phyloP scores from a whole-genome alignment of 2,113 vertebrate genomes.

The Choloepus hoffmanni region DNA sequence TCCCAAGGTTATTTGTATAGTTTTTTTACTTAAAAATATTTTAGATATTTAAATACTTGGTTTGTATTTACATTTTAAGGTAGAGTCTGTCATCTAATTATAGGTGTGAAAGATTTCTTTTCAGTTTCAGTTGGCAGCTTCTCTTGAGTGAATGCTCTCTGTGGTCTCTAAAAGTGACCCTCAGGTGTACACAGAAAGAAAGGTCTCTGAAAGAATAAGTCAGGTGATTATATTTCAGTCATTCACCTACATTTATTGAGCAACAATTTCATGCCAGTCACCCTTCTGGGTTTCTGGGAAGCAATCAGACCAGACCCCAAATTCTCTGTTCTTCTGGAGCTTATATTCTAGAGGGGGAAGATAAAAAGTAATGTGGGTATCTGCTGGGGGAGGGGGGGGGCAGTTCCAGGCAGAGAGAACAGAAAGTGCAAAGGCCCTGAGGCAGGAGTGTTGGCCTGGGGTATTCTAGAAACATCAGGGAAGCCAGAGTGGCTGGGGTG shows the following conservation, averaged over 20 bases:
- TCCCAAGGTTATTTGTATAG: not conserved
- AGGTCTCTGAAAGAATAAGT: not conserved
- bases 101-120: not conserved
- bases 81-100: not conserved
- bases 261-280: not conserved
- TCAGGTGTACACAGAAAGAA: not conserved
- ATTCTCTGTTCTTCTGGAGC: not conserved
- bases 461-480: not conserved
- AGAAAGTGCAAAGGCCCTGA: not conserved
- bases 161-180: not conserved
- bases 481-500: not conserved
- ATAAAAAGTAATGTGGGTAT: not conserved
- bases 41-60: constrained; percentile 46
- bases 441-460: not conserved
- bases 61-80: constrained; percentile 23
- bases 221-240: not conserved
- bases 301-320: not conserved
- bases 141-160: not conserved
- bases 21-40: constrained; percentile 41
- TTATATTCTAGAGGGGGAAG: not conserved
- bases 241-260: not conserved
- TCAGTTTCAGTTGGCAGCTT: not conserved
- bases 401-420: not conserved
- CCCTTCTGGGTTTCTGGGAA: not conserved
- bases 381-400: not conserved